Conservation (phyloP, 2,888 invertebrate species). For the Tanypteryx hageni region DNA sequence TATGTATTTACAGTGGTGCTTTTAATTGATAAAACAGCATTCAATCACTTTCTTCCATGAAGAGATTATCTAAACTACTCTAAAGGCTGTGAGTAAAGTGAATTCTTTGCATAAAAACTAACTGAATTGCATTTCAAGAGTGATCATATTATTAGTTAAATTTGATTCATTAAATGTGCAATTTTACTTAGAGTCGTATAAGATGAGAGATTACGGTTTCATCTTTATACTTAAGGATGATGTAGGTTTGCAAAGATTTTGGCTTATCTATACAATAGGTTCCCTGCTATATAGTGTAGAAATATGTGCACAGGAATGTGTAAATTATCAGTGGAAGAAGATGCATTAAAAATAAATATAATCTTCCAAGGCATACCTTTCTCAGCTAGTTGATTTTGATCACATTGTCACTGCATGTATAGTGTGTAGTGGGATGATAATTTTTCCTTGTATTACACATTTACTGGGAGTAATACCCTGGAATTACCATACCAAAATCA, state of each 20-base stretch:
- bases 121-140: neutral
- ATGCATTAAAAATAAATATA: slow-evolving; percentile 33
- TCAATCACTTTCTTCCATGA: neutral
- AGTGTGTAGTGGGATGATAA: slow-evolving; percentile 49
- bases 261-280: neutral
- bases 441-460: slow-evolving; percentile 62
- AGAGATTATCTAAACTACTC: neutral
- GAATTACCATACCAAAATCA: slow-evolving; percentile 51
- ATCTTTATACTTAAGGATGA: neutral
- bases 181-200: neutral
- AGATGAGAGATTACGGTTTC: neutral
- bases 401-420: slow-evolving; percentile 58
- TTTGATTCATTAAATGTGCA: neutral
- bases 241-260: slow-evolving; percentile 3
- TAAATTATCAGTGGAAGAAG: slow-evolving; percentile 41
- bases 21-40: neutral
- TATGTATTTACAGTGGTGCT: slow-evolving; percentile 31
- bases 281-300: slow-evolving; percentile 17
- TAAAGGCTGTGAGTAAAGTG: neutral
- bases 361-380: slow-evolving; percentile 55
- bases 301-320: slow-evolving; percentile 43
- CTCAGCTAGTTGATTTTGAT: slow-evolving; percentile 57
- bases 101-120: neutral
- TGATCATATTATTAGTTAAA: neutral
- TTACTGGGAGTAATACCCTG: slow-evolving; percentile 66